Evolutionary conservation across 92 coral and sea anemone species (phyloP), one percentile per base, ranked within the genome.

Genomic region (Porites rus): DNA sequence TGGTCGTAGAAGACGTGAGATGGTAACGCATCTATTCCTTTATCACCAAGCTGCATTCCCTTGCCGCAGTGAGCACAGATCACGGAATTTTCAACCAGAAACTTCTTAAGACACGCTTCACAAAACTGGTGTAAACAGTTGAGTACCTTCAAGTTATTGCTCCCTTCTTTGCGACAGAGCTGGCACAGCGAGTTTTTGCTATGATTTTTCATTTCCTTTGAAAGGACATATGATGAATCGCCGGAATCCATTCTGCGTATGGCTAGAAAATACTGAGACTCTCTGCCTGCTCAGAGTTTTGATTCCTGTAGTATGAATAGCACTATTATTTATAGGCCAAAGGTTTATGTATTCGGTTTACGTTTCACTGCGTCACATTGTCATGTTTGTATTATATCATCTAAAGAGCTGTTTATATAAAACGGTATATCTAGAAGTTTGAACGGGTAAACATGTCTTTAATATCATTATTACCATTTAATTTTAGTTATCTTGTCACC

Each of bases 31-130:
- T 65, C 63, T 7, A 83, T 73, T 24, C 87, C 87, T 17, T 61
- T 73, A 21, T 73, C 80, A 13, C 87, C 80, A 62, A 83, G 72
- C 24, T n/a, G 72, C 80, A 65, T 83, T 20, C 79, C 19, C 31
- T 74, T 74, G 0, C 87, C 87, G 21, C 87, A 83, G 5, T 83
- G 72, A 0, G 87, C 72, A 65, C 87, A 83, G 46, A 83, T 83
- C 16, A 83, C 64, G 16, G 80, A 73, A 4, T 53, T 83, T 13
- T 74, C 73, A 8, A 83, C 74, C 50, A 83, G 63, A 64, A 83
- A 83, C 69, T 83, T 83, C 64, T 73, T 83, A 11, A 83, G 87
- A 51, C 87, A 83, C 67, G 87, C 79, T 51, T 83, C 87, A 16
- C 87, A 83, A 50, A 83, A 83, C 61, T 74, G 73, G 62, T 83